These are phyloP conservation scores for Brachylomia viminalis DNA, from an alignment of 2,888 invertebrate species.

Conservation along the genomic window DNA sequence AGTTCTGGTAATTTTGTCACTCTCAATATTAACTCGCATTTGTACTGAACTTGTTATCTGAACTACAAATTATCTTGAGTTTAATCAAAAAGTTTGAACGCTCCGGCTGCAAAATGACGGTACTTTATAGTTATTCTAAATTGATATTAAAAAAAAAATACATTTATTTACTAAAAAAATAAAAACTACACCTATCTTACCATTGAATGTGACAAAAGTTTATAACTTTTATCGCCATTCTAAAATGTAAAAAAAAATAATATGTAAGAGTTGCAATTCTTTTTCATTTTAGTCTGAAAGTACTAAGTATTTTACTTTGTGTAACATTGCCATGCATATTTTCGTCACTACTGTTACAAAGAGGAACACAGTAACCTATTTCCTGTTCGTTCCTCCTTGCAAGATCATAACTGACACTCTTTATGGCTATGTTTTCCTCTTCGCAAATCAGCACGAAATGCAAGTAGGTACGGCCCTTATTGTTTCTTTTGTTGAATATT, in stretches of 20 bases:
- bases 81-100: neutral
- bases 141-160: neutral
- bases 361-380: constrained; percentile 47
- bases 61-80: neutral
- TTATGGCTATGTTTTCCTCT: constrained; percentile 43
- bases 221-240: too few species aligned
- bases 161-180: too few species aligned
- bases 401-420: constrained; percentile 54
- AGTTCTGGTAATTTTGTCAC: neutral
- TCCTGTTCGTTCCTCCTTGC: constrained; percentile 28
- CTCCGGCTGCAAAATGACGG: too few species aligned
- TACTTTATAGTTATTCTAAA: neutral
- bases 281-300: constrained; percentile 4
- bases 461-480: constrained; percentile 11
- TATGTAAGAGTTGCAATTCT: neutral
- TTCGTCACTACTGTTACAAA: constrained; percentile 35
- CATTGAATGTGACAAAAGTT: neutral
- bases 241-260: neutral
- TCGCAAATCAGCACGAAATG: constrained; percentile 38
- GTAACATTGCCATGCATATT: constrained; percentile 32
- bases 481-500: neutral
- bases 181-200: neutral
- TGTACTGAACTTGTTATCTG: neutral
- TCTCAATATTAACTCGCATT: neutral
- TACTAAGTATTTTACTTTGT: constrained; percentile 16